Evolutionary conservation across 2,113 vertebrate species (phyloP).

Genomic region (Oreocharis arfaki): DNA sequence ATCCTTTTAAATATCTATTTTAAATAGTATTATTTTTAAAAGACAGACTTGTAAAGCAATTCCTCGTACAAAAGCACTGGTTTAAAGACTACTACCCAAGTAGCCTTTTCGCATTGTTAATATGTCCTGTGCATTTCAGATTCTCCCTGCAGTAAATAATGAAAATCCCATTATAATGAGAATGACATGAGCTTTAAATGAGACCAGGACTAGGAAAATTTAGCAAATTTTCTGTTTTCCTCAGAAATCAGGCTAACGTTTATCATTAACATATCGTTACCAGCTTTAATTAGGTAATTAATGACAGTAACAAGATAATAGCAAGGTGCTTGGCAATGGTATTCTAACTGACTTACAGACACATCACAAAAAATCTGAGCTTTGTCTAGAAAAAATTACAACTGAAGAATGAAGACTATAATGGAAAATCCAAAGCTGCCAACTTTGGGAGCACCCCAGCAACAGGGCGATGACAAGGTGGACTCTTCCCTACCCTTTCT

Average conservation of each 20-base stretch:
- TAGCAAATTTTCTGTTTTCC: background rate
- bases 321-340: background rate
- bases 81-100: background rate
- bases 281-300: constrained; percentile 17
- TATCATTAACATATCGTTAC: background rate
- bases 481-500: background rate
- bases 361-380: background rate
- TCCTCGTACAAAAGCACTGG: background rate
- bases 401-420: background rate
- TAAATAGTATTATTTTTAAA: background rate
- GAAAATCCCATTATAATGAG: constrained; percentile 21
- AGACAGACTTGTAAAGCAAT: background rate
- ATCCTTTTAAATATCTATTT: background rate
- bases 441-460: background rate
- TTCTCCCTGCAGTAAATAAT: constrained; percentile 12
- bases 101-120: background rate
- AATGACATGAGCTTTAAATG: background rate
- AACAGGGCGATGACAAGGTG: background rate
- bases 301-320: background rate
- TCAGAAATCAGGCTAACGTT: constrained; percentile 2
- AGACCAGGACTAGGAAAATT: background rate
- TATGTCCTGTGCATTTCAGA: background rate
- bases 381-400: background rate
- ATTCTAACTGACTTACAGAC: background rate
- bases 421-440: background rate